Evolutionary conservation across 2,113 vertebrate genomes (phyloP).

Genomic region (Odontophorus gujanensis): DNA sequence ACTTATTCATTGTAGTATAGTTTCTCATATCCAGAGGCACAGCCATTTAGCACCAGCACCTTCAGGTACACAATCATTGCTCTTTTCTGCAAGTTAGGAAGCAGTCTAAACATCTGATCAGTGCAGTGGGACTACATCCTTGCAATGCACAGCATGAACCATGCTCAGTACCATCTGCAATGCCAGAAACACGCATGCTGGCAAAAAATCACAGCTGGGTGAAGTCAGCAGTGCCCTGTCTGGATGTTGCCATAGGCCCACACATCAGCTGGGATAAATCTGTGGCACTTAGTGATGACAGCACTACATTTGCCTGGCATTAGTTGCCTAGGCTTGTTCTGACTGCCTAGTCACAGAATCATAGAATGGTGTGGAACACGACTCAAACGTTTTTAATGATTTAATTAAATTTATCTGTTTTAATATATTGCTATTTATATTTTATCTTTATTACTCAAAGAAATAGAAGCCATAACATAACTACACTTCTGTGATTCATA

Average conservation of each 20-base stretch:
- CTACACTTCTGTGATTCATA: neutral
- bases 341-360: too few relatives aligned
- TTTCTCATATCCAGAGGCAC: neutral
- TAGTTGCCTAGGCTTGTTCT: neutral
- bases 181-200: neutral
- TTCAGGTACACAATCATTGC: neutral
- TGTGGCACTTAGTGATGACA: neutral
- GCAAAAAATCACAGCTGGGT: neutral
- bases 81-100: neutral
- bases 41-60: neutral
- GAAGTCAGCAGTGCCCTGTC: neutral
- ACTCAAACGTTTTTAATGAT: neutral
- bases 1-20: neutral
- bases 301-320: neutral
- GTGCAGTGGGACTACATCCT: neutral
- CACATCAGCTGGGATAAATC: neutral
- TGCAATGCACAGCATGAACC: accelerated
- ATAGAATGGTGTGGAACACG: neutral
- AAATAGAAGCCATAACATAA: neutral
- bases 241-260: neutral
- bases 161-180: neutral
- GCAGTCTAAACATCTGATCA: neutral
- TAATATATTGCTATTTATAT: neutral
- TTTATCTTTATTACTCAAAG: neutral
- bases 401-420: neutral